Evolutionary conservation across 2,113 vertebrate species (phyloP), one percentile per base, ranked within the genome.

Genomic region (Herpailurus yagouaroundi): DNA sequence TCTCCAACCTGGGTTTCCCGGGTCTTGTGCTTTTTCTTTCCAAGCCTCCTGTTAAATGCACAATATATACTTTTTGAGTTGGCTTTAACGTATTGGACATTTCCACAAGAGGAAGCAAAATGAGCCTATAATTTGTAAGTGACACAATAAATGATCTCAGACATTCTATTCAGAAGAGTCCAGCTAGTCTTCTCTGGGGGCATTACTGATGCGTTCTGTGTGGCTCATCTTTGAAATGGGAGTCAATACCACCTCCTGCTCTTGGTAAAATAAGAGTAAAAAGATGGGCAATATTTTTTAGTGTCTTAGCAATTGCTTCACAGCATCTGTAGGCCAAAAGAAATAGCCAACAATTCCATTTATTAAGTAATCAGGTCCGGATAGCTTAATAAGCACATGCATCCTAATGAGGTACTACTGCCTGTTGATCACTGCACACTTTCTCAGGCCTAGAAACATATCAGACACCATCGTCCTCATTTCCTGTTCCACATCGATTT

Each of bases 21-120:
- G 18, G 38, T 95, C 45, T 92, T 19, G 5, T 50, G 55, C 1
- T 80, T 95, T 94, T 86, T 55, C 50, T 83, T 79, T 84, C 27
- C 27, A 69, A 90, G 50, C 63, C 23, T 66, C 27, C n/a, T 33
- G 55, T 45, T 73, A 60, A 81, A 71, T 66, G 27, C 16, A 96
- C 81, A 48, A 0, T 36, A 3, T 2, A 9, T 55, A 66, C 69
- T 82, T 80, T 92, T 36, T 36, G 50, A 82, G 38, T 81, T 93
- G 57, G 63, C 66, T 89, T 88, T 38, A 83, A 48, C 69, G 19
- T 77, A 64, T 27, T 73, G 45, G 57, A 77, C 38, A 82, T 80
- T 85, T n/a, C 25, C 52, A 52, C 41, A 85, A 94, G 81, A 97
- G 85, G 15, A 87, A 93, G 33, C 31, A 84, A 90, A 90, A 64